These are phyloP conservation scores for Nesogale talazaci DNA, from an alignment of 2,113 vertebrate species.

Conservation along the genomic window DNA sequence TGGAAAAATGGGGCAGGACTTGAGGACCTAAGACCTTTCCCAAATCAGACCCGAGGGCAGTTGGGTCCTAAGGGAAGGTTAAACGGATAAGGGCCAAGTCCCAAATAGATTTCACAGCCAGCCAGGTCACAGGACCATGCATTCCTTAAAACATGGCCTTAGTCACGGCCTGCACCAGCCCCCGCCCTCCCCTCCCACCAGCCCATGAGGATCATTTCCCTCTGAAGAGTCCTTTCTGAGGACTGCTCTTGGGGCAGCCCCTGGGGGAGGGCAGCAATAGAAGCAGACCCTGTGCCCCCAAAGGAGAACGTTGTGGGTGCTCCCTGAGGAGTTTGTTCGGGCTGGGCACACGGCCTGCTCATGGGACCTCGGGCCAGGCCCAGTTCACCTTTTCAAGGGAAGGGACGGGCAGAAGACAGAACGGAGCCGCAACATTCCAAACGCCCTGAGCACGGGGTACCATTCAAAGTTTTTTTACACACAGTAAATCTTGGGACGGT, in stretches of 20 bases:
- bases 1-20: conserved; percentile 22
- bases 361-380: not conserved
- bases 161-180: not conserved
- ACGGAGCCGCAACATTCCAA: not conserved
- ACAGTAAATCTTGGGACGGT: not conserved
- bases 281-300: not conserved
- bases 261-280: not conserved
- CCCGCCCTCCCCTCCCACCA: too few relatives aligned
- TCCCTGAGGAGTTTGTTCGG: not conserved
- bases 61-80: conserved; percentile 14
- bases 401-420: not conserved
- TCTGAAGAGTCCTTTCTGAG: not conserved
- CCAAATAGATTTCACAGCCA: conserved; percentile 51
- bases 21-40: conserved; percentile 39
- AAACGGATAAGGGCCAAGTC: conserved; percentile 54
- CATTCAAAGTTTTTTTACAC: not conserved
- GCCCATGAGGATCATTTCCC: not conserved
- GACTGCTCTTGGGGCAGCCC: not conserved
- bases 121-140: not conserved
- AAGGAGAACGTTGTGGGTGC: not conserved
- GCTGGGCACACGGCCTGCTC: not conserved
- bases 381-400: not conserved
- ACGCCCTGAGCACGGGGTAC: not conserved
- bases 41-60: conserved; percentile 46
- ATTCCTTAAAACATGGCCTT: conserved; percentile 12